Evolutionary conservation across 2,888 invertebrate species (phyloP).

Genomic region (Eilema griseolum): DNA sequence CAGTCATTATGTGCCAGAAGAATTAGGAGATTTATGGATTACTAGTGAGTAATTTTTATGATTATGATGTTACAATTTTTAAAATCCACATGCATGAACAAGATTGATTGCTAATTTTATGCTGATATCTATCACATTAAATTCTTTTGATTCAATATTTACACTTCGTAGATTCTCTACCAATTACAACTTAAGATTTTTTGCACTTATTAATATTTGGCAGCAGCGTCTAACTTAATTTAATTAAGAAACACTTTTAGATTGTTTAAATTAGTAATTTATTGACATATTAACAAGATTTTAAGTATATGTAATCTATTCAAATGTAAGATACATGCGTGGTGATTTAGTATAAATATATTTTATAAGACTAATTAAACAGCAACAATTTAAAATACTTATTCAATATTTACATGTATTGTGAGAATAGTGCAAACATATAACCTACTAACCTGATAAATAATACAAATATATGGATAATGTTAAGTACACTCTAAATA

Average conservation of each 20-base stretch:
- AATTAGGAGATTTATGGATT: conserved; percentile 73
- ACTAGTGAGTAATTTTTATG: conserved; percentile 73
- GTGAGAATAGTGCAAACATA: neutral
- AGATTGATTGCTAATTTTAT: conserved; percentile 27
- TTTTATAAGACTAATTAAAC: neutral
- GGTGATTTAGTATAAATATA: neutral
- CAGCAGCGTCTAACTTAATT: neutral
- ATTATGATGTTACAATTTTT: conserved; percentile 54
- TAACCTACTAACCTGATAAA: neutral
- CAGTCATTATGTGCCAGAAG: conserved; percentile 70
- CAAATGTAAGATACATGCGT: neutral
- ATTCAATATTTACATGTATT: neutral
- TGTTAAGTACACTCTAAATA: too few species aligned
- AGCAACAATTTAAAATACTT: neutral
- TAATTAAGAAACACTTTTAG: neutral
- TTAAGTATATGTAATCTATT: too few species aligned
- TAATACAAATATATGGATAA: neutral
- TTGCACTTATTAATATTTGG: neutral
- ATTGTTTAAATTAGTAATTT: neutral
- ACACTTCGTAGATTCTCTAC: neutral
- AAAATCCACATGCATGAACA: conserved; percentile 31
- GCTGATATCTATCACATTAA: neutral
- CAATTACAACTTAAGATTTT: neutral
- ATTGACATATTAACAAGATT: neutral
- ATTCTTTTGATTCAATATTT: neutral